Conservation (phyloP, 2,797 vertebrate species). For the Kryptopterus vitreolus region DNA sequence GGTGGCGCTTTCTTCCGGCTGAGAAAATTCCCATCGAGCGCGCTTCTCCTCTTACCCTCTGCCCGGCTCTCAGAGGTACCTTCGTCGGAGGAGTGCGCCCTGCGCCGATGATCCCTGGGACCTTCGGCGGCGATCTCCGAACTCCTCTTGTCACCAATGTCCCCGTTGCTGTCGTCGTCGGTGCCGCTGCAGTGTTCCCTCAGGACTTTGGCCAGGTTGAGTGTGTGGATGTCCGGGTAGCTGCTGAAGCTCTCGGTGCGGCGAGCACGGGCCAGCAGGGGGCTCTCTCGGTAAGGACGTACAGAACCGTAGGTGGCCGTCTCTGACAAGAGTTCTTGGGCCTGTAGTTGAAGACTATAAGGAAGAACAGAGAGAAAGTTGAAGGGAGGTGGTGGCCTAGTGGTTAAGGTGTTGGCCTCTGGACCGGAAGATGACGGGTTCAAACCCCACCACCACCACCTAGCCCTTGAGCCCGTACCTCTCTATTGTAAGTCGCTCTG, state of each 20-base stretch:
- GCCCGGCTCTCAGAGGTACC: conserved; percentile 76
- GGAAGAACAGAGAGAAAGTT: conserved; percentile 14
- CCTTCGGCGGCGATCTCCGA: conserved; percentile 71
- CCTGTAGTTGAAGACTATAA: conserved; percentile 88
- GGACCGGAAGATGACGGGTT: too few species aligned
- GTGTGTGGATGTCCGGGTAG: conserved; percentile 89
- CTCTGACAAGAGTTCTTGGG: conserved; percentile 84
- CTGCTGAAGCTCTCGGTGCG: conserved; percentile 95
- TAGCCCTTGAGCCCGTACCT: too few species aligned
- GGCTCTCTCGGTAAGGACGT: conserved; percentile 93
- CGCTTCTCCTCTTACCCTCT: conserved; percentile 83
- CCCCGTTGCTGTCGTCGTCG: conserved; percentile 67
- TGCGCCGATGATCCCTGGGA: conserved; percentile 76
- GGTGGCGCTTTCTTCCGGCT: conserved; percentile 83
- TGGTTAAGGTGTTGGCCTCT: too few species aligned
- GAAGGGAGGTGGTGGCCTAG: too few species aligned
- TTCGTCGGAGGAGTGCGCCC: conserved; percentile 77
- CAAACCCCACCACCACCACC: too few species aligned
- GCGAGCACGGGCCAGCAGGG: conserved; percentile 89
- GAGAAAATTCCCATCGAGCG: conserved; percentile 85
- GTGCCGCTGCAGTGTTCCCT: conserved; percentile 69
- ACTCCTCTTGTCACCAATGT: conserved; percentile 71
- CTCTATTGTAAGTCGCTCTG: too few species aligned
- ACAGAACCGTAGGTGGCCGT: conserved; percentile 87
- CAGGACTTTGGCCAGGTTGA: conserved; percentile 78